Conservation (phyloP, 2,888 invertebrate genomes). For the Eucera pruinosa region DNA sequence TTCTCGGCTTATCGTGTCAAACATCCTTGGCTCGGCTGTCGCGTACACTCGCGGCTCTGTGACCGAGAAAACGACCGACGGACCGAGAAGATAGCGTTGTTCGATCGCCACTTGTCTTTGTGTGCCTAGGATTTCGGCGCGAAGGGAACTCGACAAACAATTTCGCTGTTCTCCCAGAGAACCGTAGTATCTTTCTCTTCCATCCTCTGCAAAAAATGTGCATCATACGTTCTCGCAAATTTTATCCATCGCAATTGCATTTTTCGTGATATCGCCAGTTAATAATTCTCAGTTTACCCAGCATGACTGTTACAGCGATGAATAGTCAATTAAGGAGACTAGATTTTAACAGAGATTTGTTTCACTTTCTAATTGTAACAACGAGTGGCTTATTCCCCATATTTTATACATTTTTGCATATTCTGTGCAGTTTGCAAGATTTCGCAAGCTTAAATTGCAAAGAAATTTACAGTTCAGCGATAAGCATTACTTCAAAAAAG, state of each 20-base stretch:
- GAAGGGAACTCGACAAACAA: constrained; percentile 72
- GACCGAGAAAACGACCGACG: constrained; percentile 54
- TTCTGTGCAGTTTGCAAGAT: too few species aligned
- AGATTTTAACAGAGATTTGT: too few species aligned
- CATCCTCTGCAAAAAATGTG: neutral
- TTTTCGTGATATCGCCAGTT: too few species aligned
- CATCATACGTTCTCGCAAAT: neutral
- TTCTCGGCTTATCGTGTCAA: constrained; percentile 75
- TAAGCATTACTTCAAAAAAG: too few species aligned
- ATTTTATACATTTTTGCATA: too few species aligned
- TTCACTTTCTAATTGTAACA: too few species aligned
- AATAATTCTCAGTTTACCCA: too few species aligned
- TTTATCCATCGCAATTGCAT: neutral
- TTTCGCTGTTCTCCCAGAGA: constrained; percentile 4
- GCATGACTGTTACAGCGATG: too few species aligned
- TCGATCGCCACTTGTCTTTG: constrained; percentile 72
- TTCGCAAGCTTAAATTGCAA: too few species aligned
- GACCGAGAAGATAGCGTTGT: constrained; percentile 57
- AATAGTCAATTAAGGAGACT: too few species aligned
- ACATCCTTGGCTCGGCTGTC: constrained; percentile 72
- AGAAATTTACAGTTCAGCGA: too few species aligned
- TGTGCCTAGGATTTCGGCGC: constrained; percentile 76
- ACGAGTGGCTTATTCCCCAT: too few species aligned
- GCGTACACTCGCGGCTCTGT: constrained; percentile 47
- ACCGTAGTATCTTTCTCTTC: neutral